Evolutionary conservation across 2,113 vertebrate genomes (phyloP).

Genomic region (Excalfactoria chinensis): DNA sequence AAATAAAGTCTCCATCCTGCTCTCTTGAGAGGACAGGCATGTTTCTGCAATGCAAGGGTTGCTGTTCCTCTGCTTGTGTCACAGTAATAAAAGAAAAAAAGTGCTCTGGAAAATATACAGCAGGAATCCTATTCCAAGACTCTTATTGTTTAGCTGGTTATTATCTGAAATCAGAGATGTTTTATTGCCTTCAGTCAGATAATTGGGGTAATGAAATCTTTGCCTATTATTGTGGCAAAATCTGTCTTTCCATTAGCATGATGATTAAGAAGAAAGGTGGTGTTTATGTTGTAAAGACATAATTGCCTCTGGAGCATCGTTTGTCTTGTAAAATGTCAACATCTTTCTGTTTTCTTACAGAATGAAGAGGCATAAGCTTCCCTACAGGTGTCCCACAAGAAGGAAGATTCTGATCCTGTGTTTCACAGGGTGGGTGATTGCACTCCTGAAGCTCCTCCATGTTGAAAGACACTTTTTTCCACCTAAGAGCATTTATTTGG

Average conservation of each 20-base stretch:
- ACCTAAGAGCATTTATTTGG: slow-evolving; percentile 75
- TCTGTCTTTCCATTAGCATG: background rate
- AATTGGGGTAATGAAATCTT: background rate
- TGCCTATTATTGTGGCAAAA: background rate
- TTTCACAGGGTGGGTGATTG: slow-evolving; percentile 75
- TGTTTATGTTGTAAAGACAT: background rate
- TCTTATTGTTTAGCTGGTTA: background rate
- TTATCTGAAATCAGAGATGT: background rate
- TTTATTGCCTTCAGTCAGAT: background rate
- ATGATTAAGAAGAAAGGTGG: background rate
- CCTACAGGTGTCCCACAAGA: slow-evolving; percentile 65
- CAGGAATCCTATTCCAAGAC: background rate
- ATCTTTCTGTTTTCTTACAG: slow-evolving; percentile 70
- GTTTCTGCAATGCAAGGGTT: background rate
- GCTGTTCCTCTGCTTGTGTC: background rate
- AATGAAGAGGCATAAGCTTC: slow-evolving; percentile 83
- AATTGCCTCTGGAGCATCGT: background rate
- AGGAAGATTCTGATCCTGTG: slow-evolving; percentile 74
- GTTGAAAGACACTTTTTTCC: slow-evolving; percentile 69
- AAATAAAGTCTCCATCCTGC: background rate
- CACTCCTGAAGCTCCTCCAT: slow-evolving; percentile 79
- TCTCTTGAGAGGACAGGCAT: background rate
- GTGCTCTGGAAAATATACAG: background rate
- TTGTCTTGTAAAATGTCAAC: background rate
- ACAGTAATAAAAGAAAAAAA: background rate